Evolutionary conservation across 2,888 invertebrate genomes (phyloP), one percentile per base, ranked within the genome.

Genomic region (Isotomurus palustris): DNA sequence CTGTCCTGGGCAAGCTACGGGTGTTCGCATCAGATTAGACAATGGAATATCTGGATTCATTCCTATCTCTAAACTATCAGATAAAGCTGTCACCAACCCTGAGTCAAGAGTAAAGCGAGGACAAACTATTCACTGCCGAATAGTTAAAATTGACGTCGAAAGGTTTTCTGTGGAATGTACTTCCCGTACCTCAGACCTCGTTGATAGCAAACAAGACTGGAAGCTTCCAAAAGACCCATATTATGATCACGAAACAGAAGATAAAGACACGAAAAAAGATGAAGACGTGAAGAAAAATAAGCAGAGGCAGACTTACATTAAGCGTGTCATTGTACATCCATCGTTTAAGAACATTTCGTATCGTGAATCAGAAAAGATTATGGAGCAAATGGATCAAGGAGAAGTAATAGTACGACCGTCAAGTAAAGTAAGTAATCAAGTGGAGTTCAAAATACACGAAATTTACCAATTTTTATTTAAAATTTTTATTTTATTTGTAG

Each of bases 361-460:
- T 75, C 84, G 85, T 0, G 93, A 95, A 73, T 92, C 94, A 0
- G 91, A 94, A 73, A 90, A 89, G 72, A 78, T 93, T 54, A 87
- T 99, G 86, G 84, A 83, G 47, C 83, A 83, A 53, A 88, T 95
- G 87, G 95, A 94, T 66, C 95, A 93, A 77, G 97, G 99, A 2
- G 99, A 99, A 73, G 93, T 91, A 14, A 88, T 99, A 25, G 85
- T 99, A 19, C 80, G 99, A 60, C 99, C 99, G 0, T 96, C 96
- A 51, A 95, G 95, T 75, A 96, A 97, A 80, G 84, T 83, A 72
- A 32, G 32, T 10, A 32, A 32, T 32, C 14, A 32, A 32, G 8
- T 32, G 32, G 8, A 32, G 8, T 32, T 32, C 8, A 8, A 10
- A 32, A 32, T 32, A 10, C 32, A 32, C 14, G 14, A 32, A 32